Conservation (phyloP, 2,797 vertebrate genomes). For the Centroberyx gerrardi region DNA sequence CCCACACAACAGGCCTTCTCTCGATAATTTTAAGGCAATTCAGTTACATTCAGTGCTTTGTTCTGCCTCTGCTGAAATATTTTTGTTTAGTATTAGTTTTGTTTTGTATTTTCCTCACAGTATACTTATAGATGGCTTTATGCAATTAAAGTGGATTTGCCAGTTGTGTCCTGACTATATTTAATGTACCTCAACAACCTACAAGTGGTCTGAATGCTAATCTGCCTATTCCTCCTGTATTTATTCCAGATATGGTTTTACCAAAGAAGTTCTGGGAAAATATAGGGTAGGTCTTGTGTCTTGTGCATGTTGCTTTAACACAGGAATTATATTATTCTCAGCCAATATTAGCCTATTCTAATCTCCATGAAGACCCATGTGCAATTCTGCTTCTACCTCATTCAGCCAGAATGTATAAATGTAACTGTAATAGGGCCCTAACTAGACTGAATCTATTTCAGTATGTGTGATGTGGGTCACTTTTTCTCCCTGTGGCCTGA, state of each 20-base stretch:
- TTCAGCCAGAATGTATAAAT: constrained; percentile 14
- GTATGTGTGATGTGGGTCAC: constrained; percentile 25
- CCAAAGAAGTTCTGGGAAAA: constrained; percentile 95
- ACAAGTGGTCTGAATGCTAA: constrained; percentile 1
- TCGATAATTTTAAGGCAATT: not conserved
- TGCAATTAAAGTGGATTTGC: not conserved
- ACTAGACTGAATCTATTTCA: constrained; percentile 29
- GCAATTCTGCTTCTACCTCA: not conserved
- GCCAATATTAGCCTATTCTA: not conserved
- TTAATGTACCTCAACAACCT: not conserved
- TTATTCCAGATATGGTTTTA: constrained; percentile 93
- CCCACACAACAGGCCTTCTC: too few species aligned
- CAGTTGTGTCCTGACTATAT: not conserved
- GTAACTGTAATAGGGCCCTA: not conserved
- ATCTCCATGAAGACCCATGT: not conserved
- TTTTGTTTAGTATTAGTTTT: not conserved
- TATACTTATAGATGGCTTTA: not conserved
- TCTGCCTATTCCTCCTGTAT: constrained; percentile 29
- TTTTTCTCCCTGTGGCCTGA: constrained; percentile 23
- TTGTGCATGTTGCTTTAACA: not conserved
- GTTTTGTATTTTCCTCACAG: not conserved
- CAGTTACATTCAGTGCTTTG: not conserved
- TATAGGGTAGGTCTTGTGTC: constrained; percentile 89
- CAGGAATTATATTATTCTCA: not conserved
- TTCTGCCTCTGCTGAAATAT: not conserved